Conservation (phyloP, 2,888 invertebrate species). For the Archips crataeganus region DNA sequence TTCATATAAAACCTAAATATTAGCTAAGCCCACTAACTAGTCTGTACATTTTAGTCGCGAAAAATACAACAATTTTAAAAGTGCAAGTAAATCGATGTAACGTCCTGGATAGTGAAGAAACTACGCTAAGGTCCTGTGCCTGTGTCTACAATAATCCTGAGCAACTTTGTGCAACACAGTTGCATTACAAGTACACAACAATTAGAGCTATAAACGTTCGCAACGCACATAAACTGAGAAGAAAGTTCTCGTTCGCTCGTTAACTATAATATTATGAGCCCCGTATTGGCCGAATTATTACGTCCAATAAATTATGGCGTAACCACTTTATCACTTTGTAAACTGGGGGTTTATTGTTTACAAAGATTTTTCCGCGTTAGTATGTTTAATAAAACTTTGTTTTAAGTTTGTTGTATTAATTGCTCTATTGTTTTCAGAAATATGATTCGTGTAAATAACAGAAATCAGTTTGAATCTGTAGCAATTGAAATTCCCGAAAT, state of each 20-base stretch:
- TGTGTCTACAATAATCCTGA: background rate
- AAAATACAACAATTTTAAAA: background rate
- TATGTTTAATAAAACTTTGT: background rate
- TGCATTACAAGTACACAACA: constrained; percentile 9
- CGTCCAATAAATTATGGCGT: constrained; percentile 39
- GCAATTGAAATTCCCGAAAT: background rate
- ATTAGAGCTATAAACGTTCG: constrained; percentile 29
- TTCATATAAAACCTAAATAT: too few relatives aligned
- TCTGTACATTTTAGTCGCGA: background rate
- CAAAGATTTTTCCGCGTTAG: constrained; percentile 4
- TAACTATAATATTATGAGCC: constrained; percentile 23
- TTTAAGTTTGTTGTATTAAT: background rate
- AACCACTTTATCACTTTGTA: constrained; percentile 31
- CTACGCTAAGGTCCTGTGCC: background rate
- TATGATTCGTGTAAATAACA: background rate
- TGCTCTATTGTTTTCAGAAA: background rate
- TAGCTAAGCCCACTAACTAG: too few relatives aligned
- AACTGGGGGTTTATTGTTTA: constrained; percentile 31
- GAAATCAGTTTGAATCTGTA: background rate
- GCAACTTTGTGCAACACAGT: constrained; percentile 1
- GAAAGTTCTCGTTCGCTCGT: constrained; percentile 32
- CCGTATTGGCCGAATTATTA: constrained; percentile 36
- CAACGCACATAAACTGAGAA: constrained; percentile 31
- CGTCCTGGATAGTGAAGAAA: too few relatives aligned
- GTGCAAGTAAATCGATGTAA: background rate